Evolutionary conservation across 2,888 invertebrate species (phyloP).

Genomic region (Flexamia atlantica): DNA sequence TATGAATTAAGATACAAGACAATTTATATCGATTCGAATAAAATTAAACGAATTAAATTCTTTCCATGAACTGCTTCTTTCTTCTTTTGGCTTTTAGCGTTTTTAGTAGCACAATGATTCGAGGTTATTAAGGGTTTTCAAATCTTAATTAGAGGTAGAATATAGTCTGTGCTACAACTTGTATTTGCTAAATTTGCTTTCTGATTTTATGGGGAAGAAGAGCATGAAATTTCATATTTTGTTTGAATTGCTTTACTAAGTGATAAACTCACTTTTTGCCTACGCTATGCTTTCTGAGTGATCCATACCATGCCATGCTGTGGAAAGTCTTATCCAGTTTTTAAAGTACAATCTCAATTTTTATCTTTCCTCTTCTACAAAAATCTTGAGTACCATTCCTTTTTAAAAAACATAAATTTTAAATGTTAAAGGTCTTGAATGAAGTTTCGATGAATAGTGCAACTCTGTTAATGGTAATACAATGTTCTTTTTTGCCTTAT

Average conservation of each 20-base stretch:
- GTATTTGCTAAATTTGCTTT: slow-evolving; percentile 60
- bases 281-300: slow-evolving; percentile 41
- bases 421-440: no score
- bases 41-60: background rate
- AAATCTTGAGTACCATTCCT: background rate
- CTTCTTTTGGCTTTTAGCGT: slow-evolving; percentile 64
- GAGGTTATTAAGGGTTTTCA: slow-evolving; percentile 54
- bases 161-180: slow-evolving; percentile 52
- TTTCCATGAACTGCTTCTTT: slow-evolving; percentile 54
- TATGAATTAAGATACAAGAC: background rate
- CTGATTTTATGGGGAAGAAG: slow-evolving; percentile 64
- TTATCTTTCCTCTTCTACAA: background rate
- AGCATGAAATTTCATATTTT: slow-evolving; percentile 63
- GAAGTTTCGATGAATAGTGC: no score
- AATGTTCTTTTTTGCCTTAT: no score
- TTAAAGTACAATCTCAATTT: slow-evolving; percentile 53
- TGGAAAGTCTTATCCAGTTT: slow-evolving; percentile 17
- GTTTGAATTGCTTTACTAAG: slow-evolving; percentile 55
- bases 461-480: no score
- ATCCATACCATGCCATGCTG: background rate
- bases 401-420: no score
- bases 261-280: slow-evolving; percentile 16
- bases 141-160: slow-evolving; percentile 58
- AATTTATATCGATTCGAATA: no score
- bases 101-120: slow-evolving; percentile 59